Percentiles rank a stretch among this genome's conserved stretches.
Evolutionary conservation across 2,797 vertebrate genomes (phyloP).

Genomic region (Dipus sagitta): DNA sequence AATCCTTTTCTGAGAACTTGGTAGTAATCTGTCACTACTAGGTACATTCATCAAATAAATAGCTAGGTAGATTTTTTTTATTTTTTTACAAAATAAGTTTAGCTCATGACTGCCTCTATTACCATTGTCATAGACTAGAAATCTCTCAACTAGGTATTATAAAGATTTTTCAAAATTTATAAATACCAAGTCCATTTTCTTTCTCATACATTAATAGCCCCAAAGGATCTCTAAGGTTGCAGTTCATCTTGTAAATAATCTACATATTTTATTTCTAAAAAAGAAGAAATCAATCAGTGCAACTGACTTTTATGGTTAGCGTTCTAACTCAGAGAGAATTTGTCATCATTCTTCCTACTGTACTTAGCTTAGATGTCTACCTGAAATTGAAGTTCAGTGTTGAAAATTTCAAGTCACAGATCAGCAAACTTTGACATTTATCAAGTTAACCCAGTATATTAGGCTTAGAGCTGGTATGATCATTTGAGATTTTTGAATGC

Average conservation of each 20-base stretch:
- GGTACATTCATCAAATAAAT: slow-evolving; percentile 72
- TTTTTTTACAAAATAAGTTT: slow-evolving; percentile 9
- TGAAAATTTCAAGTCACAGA: slow-evolving; percentile 48
- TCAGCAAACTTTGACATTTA: slow-evolving; percentile 16
- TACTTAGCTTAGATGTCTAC: slow-evolving; percentile 56
- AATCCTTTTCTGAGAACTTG: slow-evolving; percentile 67
- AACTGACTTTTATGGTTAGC: background rate
- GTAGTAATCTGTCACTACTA: slow-evolving; percentile 62
- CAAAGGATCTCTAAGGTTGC: slow-evolving; percentile 19
- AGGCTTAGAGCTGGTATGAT: slow-evolving; percentile 45
- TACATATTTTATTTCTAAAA: slow-evolving; percentile 60
- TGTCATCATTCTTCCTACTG: slow-evolving; percentile 38
- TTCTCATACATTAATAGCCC: slow-evolving; percentile 42
- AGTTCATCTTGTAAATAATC: slow-evolving; percentile 59
- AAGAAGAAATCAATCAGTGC: slow-evolving; percentile 55
- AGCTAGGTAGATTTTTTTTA: slow-evolving; percentile 32
- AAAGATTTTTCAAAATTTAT: slow-evolving; percentile 79
- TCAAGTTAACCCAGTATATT: slow-evolving; percentile 42
- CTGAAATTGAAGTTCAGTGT: slow-evolving; percentile 51
- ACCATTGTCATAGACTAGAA: slow-evolving; percentile 62
- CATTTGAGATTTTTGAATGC: background rate
- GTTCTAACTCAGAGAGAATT: slow-evolving; percentile 57
- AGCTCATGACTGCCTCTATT: background rate
- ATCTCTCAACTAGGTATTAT: slow-evolving; percentile 59
- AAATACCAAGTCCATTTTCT: slow-evolving; percentile 72